phyloP scores from a whole-genome alignment of 2,113 vertebrate species.

The Scartelaos histophorus region DNA sequence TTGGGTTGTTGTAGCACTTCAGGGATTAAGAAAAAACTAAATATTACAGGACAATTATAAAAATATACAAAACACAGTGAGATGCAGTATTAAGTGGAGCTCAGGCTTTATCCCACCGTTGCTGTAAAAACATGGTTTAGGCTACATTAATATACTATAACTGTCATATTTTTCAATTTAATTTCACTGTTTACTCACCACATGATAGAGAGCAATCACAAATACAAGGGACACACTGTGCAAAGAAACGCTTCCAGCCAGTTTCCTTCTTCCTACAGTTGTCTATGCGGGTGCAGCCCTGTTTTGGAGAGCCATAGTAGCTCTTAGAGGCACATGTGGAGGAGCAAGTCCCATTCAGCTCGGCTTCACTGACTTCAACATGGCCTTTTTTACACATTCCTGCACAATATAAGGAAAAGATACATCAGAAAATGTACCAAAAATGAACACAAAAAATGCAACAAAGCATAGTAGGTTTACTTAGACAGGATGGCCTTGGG shows the following conservation, averaged over 20 bases:
- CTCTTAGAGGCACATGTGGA: constrained; percentile 74
- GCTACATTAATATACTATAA: not conserved
- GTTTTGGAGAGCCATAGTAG: constrained; percentile 67
- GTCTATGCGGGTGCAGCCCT: constrained; percentile 75
- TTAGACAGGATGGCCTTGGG: constrained; percentile 77
- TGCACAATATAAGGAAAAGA: constrained; percentile 23
- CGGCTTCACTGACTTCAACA: constrained; percentile 77
- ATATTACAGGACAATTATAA: not conserved
- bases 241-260: constrained; percentile 81
- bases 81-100: not conserved
- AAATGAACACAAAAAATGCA: not conserved
- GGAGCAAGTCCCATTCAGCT: constrained; percentile 75
- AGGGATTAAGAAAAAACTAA: not conserved
- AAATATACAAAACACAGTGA: not conserved
- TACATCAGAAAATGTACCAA: not conserved
- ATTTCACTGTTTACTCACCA: constrained; percentile 48
- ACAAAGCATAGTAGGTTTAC: constrained; percentile 66
- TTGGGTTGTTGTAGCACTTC: too few relatives aligned
- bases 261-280: constrained; percentile 77
- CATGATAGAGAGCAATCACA: constrained; percentile 82
- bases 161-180: constrained; percentile 4
- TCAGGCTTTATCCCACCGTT: constrained; percentile 38
- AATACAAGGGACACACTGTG: constrained; percentile 76
- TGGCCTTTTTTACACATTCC: constrained; percentile 79
- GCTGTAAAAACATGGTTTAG: constrained; percentile 24